Conservation (phyloP, 2,113 vertebrate genomes). For the Stigmatopora nigra region DNA sequence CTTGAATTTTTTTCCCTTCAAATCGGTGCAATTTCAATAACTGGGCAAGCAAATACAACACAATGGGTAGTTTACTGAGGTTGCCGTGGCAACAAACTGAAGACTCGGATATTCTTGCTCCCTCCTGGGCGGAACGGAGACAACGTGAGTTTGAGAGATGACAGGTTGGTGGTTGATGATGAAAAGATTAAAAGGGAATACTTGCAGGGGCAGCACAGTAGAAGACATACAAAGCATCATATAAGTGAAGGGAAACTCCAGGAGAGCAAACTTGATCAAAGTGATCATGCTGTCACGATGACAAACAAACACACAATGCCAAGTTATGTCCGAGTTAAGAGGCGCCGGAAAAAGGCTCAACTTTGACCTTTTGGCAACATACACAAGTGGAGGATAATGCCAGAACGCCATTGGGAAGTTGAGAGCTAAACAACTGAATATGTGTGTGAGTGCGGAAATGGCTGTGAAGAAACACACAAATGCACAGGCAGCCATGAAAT, state of each 20-base stretch:
- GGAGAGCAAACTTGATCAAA: slow-evolving; percentile 49
- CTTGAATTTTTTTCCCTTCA: slow-evolving; percentile 6
- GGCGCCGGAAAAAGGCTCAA: slow-evolving; percentile 36
- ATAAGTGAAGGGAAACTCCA: slow-evolving; percentile 42
- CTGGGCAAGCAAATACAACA: slow-evolving; percentile 6
- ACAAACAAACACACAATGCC: slow-evolving; percentile 36
- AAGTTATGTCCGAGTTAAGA: slow-evolving; percentile 34
- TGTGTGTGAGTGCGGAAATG: slow-evolving; percentile 34
- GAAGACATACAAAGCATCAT: slow-evolving; percentile 32
- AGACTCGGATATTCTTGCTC: slow-evolving; percentile 26
- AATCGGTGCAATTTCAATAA: slow-evolving; percentile 19
- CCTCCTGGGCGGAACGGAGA: slow-evolving; percentile 16
- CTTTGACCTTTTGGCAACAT: slow-evolving; percentile 58
- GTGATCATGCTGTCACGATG: slow-evolving; percentile 48
- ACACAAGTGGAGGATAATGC: slow-evolving; percentile 37
- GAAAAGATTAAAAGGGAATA: slow-evolving; percentile 33
- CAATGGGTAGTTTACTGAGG: background rate
- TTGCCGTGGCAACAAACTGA: slow-evolving; percentile 1
- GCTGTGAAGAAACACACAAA: slow-evolving; percentile 29
- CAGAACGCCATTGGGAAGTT: slow-evolving; percentile 59
- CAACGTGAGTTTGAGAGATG: slow-evolving; percentile 21
- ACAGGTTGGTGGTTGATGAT: slow-evolving; percentile 13
- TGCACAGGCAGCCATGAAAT: slow-evolving; percentile 46
- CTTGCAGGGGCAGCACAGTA: slow-evolving; percentile 26
- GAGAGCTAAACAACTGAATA: slow-evolving; percentile 32